phyloP scores from a whole-genome alignment of 2,797 vertebrate species.

The Microctenopoma stevenorrisi region DNA sequence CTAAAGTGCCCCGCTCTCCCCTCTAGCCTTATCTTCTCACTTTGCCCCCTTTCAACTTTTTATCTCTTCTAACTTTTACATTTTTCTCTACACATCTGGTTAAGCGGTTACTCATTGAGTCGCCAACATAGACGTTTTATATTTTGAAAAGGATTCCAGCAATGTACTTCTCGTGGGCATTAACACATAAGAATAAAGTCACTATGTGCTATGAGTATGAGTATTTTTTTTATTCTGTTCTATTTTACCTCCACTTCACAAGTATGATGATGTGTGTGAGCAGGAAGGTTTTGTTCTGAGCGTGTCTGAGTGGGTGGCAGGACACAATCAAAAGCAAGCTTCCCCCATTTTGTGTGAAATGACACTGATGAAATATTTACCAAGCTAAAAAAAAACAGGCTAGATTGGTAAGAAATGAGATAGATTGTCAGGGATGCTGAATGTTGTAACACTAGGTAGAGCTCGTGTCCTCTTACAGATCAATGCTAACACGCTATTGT shows the following conservation, averaged over 20 bases:
- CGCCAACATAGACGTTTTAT: too few species aligned
- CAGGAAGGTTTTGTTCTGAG: constrained; percentile 16
- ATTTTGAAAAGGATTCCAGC: too few species aligned
- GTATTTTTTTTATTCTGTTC: too few species aligned
- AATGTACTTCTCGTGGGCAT: too few species aligned
- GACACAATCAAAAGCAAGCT: constrained; percentile 43
- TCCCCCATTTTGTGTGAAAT: constrained; percentile 28
- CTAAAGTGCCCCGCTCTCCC: constrained; percentile 9
- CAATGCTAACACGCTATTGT: neutral
- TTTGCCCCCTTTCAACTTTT: neutral
- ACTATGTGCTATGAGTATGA: too few species aligned
- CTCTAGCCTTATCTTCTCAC: constrained; percentile 14
- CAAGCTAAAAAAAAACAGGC: constrained; percentile 30
- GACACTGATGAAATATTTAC: constrained; percentile 60
- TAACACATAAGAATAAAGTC: too few species aligned
- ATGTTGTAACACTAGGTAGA: neutral
- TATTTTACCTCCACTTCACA: neutral
- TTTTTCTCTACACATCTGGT: neutral
- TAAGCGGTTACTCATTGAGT: too few species aligned
- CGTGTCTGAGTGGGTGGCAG: constrained; percentile 26
- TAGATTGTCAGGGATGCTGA: neutral
- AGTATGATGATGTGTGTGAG: constrained; percentile 18
- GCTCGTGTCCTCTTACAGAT: constrained; percentile 1
- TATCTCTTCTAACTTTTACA: neutral
- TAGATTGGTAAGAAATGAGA: constrained; percentile 14